Evolutionary conservation across 23 tunicate species (phyloP).

Genomic region (Aplidium turbinatum): DNA sequence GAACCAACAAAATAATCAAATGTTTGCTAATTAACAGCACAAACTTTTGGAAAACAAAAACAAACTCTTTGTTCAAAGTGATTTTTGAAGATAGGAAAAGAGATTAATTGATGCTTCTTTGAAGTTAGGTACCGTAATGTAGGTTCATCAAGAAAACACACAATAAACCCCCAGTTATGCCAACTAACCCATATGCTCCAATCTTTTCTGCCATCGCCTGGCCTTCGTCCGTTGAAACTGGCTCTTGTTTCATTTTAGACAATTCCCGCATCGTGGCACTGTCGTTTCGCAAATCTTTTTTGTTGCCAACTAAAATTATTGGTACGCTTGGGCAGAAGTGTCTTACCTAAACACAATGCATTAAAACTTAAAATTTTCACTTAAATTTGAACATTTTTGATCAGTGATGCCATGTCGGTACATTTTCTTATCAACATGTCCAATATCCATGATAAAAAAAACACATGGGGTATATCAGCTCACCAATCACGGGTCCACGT

Average conservation of each 20-base stretch:
- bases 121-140: not conserved
- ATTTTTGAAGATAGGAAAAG: not conserved
- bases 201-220: constrained; percentile 96
- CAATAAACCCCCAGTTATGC: not conserved
- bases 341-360: constrained; percentile 55
- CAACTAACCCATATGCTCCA: constrained; percentile 92
- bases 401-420: no score
- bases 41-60: not conserved
- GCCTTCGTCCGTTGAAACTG: constrained; percentile 92
- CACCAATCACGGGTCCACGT: no score
- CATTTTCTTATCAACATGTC: no score
- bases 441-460: no score
- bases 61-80: no score
- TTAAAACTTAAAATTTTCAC: not conserved
- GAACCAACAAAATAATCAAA: not conserved
- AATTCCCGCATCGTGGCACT: constrained; percentile 75
- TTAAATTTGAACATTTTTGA: no score
- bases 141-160: not conserved
- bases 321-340: constrained; percentile 99
- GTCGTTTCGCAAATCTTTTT: constrained; percentile 93
- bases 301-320: constrained; percentile 97
- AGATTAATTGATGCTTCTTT: not conserved
- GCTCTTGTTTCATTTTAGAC: constrained; percentile 78
- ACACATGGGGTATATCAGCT: no score
- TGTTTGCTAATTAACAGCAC: not conserved